These are phyloP conservation scores for Chelonus insularis DNA, from an alignment of 1,140 invertebrate species.

Conservation along the genomic window DNA sequence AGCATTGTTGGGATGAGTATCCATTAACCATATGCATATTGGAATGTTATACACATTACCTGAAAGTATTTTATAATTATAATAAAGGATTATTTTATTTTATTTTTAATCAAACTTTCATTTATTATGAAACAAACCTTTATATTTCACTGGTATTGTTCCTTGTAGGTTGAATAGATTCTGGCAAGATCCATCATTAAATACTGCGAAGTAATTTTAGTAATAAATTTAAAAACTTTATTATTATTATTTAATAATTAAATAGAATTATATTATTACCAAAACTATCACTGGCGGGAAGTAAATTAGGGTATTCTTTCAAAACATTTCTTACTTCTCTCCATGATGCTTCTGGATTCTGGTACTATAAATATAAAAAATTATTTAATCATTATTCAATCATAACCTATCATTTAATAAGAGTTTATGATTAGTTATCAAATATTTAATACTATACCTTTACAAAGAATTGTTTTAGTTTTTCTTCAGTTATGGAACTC, in stretches of 20 bases:
- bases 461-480: slow-evolving; percentile 61
- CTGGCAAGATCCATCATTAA: slow-evolving; percentile 85
- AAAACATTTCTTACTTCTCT: slow-evolving; percentile 75
- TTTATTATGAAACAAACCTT: slow-evolving; percentile 71
- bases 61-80: slow-evolving; percentile 44
- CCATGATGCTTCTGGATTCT: slow-evolving; percentile 74
- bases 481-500: slow-evolving; percentile 55
- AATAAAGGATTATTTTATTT: background rate
- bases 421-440: background rate
- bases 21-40: slow-evolving; percentile 93
- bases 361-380: slow-evolving; percentile 60
- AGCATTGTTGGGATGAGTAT: slow-evolving; percentile 95
- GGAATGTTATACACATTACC: slow-evolving; percentile 94
- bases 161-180: slow-evolving; percentile 85
- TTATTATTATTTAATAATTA: slow-evolving; percentile 27
- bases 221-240: slow-evolving; percentile 14
- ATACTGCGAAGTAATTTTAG: slow-evolving; percentile 68
- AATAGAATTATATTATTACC: slow-evolving; percentile 57
- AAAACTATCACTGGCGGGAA: slow-evolving; percentile 67
- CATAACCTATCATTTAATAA: background rate
- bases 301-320: slow-evolving; percentile 72
- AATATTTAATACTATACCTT: slow-evolving; percentile 46
- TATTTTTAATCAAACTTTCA: slow-evolving; percentile 2
- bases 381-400: background rate
- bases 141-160: slow-evolving; percentile 90